Conservation (phyloP, 2,888 invertebrate genomes). For the Polia nebulosa region DNA sequence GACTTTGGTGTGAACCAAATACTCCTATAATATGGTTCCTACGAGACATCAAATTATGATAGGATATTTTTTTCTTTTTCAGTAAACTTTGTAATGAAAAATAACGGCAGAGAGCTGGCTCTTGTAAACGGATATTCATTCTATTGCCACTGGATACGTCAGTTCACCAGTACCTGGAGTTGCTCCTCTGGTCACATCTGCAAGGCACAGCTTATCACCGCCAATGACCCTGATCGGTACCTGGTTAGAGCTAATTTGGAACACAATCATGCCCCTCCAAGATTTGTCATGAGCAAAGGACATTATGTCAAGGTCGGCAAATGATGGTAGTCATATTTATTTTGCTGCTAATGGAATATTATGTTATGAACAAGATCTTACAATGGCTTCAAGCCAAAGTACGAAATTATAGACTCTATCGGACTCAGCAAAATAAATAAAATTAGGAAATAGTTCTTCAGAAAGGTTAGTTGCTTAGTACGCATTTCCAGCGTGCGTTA, state of each 20-base stretch:
- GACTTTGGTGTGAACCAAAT: not conserved
- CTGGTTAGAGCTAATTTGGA: conserved; percentile 74
- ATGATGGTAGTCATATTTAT: not conserved
- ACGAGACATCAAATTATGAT: too few species aligned
- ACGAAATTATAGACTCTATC: not conserved
- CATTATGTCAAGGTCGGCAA: conserved; percentile 16
- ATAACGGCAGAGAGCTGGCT: conserved; percentile 66
- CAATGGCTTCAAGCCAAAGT: not conserved
- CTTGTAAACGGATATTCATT: conserved; percentile 70
- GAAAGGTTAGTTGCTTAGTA: too few species aligned
- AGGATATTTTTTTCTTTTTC: too few species aligned
- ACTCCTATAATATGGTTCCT: not conserved
- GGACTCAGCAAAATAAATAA: not conserved
- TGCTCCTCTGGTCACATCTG: conserved; percentile 69
- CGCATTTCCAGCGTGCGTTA: too few species aligned
- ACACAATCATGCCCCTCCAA: conserved; percentile 81
- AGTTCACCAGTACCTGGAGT: conserved; percentile 61
- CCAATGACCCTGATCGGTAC: conserved; percentile 25
- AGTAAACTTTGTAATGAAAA: conserved; percentile 56
- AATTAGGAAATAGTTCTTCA: not conserved
- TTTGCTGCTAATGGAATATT: not conserved
- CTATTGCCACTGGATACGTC: conserved; percentile 56
- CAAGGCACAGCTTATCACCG: conserved; percentile 60
- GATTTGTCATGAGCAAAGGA: conserved; percentile 27
- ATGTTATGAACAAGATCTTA: not conserved